Conservation (phyloP, 2,797 vertebrate genomes). For the Thamnophis elegans region DNA sequence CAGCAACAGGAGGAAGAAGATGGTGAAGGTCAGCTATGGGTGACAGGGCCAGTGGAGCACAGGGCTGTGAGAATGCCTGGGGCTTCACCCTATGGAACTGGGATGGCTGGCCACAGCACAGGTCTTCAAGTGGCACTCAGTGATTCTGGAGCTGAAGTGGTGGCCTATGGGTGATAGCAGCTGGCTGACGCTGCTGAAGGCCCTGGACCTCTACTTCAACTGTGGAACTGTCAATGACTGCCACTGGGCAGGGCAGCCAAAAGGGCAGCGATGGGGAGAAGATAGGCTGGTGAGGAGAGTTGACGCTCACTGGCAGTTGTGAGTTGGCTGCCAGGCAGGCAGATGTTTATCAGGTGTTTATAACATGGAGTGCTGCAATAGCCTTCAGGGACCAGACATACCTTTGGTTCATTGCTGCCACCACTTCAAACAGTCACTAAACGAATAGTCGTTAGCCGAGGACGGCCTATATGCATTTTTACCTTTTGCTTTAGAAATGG, state of each 20-base stretch:
- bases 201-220: not conserved
- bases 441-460: not conserved
- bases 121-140: not conserved
- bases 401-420: not conserved
- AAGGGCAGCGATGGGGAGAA: not conserved
- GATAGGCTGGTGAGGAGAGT: not conserved
- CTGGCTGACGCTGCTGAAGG: not conserved
- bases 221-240: not conserved
- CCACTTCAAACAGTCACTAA: not conserved
- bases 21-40: not conserved
- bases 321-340: not conserved
- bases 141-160: not conserved
- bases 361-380: not conserved
- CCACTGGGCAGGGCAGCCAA: not conserved
- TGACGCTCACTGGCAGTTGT: not conserved
- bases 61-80: not conserved
- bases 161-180: not conserved
- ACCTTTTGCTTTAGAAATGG: not conserved
- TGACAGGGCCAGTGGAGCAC: not conserved
- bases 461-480: not conserved
- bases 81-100: not conserved
- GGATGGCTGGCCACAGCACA: not conserved
- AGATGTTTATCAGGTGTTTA: not conserved
- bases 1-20: not conserved
- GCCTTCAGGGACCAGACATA: not conserved